phyloP scores from a whole-genome alignment of 2,797 vertebrate genomes.

The Coranthus polyacanthus region DNA sequence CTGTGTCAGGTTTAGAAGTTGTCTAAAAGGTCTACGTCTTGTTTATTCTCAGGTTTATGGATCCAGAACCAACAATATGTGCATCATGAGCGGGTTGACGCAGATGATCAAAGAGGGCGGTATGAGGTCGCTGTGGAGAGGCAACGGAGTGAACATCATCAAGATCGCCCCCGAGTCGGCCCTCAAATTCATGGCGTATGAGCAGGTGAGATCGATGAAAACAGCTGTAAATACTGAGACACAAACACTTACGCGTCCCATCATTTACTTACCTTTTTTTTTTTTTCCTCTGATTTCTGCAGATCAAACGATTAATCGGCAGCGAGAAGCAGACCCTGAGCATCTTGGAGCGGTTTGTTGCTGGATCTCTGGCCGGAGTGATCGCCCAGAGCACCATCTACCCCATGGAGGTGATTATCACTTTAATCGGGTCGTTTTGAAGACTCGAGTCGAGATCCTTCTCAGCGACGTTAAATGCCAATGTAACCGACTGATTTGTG shows the following conservation, averaged over 20 bases:
- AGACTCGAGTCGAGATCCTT: too few relatives aligned
- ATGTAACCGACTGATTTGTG: too few relatives aligned
- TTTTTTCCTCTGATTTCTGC: neutral
- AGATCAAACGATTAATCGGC: slow-evolving; percentile 94
- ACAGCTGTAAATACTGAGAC: too few relatives aligned
- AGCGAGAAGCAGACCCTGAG: slow-evolving; percentile 89
- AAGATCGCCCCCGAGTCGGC: slow-evolving; percentile 96
- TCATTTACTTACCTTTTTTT: neutral
- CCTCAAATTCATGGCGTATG: slow-evolving; percentile 98
- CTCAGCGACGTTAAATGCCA: too few relatives aligned
- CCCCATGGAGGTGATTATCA: slow-evolving; percentile 93
- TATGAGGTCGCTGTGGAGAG: slow-evolving; percentile 90
- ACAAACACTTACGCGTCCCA: too few relatives aligned
- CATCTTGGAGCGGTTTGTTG: slow-evolving; percentile 90
- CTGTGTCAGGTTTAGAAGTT: too few relatives aligned
- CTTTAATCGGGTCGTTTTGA: neutral
- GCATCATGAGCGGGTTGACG: slow-evolving; percentile 91
- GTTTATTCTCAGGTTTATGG: slow-evolving; percentile 89
- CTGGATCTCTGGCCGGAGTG: slow-evolving; percentile 93
- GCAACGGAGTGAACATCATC: slow-evolving; percentile 94
- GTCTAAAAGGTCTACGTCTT: too few relatives aligned
- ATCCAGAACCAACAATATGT: slow-evolving; percentile 94
- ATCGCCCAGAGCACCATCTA: slow-evolving; percentile 97
- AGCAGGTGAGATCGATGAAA: slow-evolving; percentile 86
- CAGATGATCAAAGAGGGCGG: slow-evolving; percentile 97